phyloP scores from a whole-genome alignment of 2,888 invertebrate species.

The Achlya flavicornis region DNA sequence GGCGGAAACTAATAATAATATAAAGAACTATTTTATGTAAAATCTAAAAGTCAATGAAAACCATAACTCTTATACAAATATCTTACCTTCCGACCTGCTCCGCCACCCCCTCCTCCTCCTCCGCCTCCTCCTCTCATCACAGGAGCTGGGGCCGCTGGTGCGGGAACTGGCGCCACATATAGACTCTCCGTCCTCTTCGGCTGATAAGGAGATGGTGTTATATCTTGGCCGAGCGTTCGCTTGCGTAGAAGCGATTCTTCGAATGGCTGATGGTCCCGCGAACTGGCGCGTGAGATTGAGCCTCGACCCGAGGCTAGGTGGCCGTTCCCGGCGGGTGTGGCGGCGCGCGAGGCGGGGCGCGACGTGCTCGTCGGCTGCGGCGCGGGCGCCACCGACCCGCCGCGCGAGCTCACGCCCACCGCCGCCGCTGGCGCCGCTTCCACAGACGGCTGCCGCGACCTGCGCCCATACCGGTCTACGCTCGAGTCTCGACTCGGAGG shows the following conservation, averaged over 20 bases:
- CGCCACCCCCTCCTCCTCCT: slow-evolving; percentile 63
- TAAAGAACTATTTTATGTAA: too few relatives aligned
- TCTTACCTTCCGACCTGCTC: slow-evolving; percentile 73
- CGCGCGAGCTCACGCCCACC: slow-evolving; percentile 84
- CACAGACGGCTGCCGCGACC: slow-evolving; percentile 91
- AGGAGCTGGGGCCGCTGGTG: slow-evolving; percentile 74
- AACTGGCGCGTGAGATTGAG: slow-evolving; percentile 79
- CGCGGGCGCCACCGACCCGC: slow-evolving; percentile 90
- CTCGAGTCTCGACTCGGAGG: slow-evolving; percentile 95
- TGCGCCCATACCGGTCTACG: slow-evolving; percentile 91
- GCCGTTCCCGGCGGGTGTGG: slow-evolving; percentile 85
- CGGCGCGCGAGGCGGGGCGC: slow-evolving; percentile 80
- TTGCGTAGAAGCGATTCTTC: slow-evolving; percentile 93
- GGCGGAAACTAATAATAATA: too few relatives aligned
- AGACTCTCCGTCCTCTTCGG: slow-evolving; percentile 96
- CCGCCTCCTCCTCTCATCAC: slow-evolving; percentile 59
- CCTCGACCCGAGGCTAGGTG: slow-evolving; percentile 85
- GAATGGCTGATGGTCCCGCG: slow-evolving; percentile 86
- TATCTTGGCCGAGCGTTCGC: slow-evolving; percentile 93
- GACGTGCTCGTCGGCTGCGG: slow-evolving; percentile 88
- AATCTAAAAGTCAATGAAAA: too few relatives aligned
- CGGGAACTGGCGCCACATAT: slow-evolving; percentile 84
- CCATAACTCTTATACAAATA: neutral
- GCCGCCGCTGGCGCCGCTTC: slow-evolving; percentile 84
- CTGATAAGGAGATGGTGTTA: slow-evolving; percentile 93